Conservation (phyloP, 1,140 invertebrate genomes). For the Drosophila rufa region DNA sequence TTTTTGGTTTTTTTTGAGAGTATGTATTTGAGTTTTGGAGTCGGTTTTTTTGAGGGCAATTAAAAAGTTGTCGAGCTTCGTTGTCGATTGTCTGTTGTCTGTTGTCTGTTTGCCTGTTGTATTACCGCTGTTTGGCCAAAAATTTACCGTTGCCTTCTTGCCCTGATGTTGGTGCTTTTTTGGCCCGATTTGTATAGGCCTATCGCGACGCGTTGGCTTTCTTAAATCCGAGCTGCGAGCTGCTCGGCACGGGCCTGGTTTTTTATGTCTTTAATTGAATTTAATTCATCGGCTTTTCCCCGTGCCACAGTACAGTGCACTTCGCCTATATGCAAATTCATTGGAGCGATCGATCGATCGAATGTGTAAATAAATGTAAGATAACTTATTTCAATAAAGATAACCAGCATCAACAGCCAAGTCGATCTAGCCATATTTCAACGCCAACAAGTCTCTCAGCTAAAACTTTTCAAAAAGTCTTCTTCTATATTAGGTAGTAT, state of each 20-base stretch:
- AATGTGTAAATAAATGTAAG: no score
- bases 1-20: constrained; percentile 21
- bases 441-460: no score
- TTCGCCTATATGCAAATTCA: neutral
- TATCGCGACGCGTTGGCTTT: constrained; percentile 50
- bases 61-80: constrained; percentile 76
- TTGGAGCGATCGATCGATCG: no score
- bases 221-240: constrained; percentile 20
- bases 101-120: constrained; percentile 48
- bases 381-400: no score
- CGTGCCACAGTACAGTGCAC: neutral
- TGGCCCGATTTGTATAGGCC: constrained; percentile 53
- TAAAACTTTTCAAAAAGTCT: no score
- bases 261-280: constrained; percentile 12
- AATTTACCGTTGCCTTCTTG: constrained; percentile 68
- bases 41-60: constrained; percentile 70
- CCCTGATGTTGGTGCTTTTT: constrained; percentile 21
- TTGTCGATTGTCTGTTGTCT: constrained; percentile 47
- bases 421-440: no score
- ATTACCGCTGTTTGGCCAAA: constrained; percentile 68
- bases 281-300: neutral
- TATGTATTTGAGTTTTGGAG: constrained; percentile 44
- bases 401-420: no score
- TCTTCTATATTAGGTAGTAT: no score
- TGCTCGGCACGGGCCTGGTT: constrained; percentile 2